Conservation (phyloP, 2,797 vertebrate species). For the Hipposideros larvatus region DNA sequence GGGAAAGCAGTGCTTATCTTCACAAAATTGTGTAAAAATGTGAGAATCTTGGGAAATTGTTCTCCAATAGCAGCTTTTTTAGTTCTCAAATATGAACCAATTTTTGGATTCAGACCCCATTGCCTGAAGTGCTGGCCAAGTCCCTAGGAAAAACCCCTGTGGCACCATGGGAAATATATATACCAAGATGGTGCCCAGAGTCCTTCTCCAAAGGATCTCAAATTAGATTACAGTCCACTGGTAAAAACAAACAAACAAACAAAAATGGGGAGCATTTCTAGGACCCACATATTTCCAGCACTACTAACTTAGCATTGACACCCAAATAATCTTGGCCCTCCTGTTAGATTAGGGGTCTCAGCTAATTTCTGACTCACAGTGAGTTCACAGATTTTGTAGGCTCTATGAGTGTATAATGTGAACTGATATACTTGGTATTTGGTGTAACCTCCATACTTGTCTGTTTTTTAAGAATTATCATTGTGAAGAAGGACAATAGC, state of each 20-base stretch:
- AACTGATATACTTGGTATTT: background rate
- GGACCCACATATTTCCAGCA: background rate
- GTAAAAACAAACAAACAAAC: background rate
- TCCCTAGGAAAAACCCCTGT: background rate
- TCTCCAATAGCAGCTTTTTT: background rate
- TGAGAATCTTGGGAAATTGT: background rate
- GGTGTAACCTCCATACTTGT: background rate
- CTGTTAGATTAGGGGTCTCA: background rate
- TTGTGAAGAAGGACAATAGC: background rate
- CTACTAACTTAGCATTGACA: background rate
- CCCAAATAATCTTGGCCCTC: background rate
- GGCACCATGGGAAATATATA: background rate
- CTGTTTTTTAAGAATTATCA: background rate
- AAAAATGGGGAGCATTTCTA: background rate
- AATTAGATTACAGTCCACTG: background rate
- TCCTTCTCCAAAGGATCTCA: background rate
- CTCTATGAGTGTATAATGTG: background rate
- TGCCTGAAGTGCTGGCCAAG: background rate
- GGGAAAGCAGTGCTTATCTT: background rate
- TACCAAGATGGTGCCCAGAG: background rate
- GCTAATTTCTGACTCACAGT: background rate
- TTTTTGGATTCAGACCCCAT: background rate
- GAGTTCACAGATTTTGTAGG: background rate
- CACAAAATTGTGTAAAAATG: background rate
- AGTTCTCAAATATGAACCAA: background rate